phyloP scores from a whole-genome alignment of 2,797 vertebrate genomes.

The Cichlasoma orientale region DNA sequence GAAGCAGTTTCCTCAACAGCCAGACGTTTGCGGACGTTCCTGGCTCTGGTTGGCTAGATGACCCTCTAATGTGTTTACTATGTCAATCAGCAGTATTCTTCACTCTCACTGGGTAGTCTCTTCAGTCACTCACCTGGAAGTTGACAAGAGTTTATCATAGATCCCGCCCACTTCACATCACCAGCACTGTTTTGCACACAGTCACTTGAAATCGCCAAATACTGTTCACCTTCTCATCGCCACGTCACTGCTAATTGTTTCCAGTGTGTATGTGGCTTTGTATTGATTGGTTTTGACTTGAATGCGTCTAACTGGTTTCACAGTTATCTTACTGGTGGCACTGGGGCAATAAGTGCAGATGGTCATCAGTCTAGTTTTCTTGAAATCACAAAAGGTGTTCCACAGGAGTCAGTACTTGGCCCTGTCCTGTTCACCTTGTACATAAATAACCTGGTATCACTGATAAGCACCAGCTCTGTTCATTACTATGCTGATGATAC shows the following conservation, averaged over 20 bases:
- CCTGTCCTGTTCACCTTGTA: not conserved
- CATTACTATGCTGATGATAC: not conserved
- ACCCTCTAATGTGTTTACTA: not conserved
- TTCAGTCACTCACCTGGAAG: not conserved
- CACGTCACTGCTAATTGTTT: not conserved
- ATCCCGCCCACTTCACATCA: not conserved
- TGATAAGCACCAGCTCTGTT: not conserved
- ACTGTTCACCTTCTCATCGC: not conserved
- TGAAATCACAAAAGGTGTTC: not conserved
- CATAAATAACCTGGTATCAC: not conserved
- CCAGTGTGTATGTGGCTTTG: not conserved
- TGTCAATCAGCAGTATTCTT: not conserved
- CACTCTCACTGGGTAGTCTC: not conserved
- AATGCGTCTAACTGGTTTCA: not conserved
- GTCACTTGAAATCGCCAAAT: rapidly evolving
- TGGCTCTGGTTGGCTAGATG: not conserved
- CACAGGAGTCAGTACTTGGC: not conserved
- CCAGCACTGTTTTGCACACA: not conserved
- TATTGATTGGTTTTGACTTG: not conserved
- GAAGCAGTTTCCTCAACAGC: not conserved
- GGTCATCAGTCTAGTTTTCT: no score
- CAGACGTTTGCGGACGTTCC: not conserved
- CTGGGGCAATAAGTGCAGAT: not conserved
- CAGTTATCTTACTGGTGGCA: not conserved
- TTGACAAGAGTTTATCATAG: not conserved